Evolutionary conservation across 2,888 invertebrate species (phyloP).

Genomic region (Gortyna flavago): DNA sequence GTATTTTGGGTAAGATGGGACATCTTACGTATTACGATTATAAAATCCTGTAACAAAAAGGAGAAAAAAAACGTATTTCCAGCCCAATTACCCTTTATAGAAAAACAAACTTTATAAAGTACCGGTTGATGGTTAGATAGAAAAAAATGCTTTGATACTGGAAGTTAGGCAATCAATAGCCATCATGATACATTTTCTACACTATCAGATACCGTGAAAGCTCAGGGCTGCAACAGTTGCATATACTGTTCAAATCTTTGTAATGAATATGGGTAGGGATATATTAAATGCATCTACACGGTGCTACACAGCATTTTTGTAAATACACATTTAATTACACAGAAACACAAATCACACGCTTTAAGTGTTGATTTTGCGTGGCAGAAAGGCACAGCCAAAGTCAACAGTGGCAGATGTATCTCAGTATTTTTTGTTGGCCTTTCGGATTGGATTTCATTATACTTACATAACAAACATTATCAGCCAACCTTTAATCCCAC

Average conservation of each 20-base stretch:
- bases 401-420: constrained; percentile 30
- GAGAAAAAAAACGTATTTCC: not conserved
- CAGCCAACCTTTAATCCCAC: not conserved
- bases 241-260: not conserved
- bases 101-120: not conserved
- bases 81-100: not conserved
- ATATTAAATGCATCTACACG: not conserved
- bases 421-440: constrained; percentile 26
- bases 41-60: not conserved
- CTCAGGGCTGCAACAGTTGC: not conserved
- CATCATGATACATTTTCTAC: not conserved
- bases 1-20: not conserved
- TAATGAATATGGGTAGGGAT: not conserved
- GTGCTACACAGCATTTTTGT: not conserved
- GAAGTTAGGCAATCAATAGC: not conserved
- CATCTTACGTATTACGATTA: not conserved
- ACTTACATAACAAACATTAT: not conserved
- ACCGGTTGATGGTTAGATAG: not conserved
- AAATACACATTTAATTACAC: constrained; percentile 41
- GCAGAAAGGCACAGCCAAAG: constrained; percentile 1
- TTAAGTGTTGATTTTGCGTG: constrained; percentile 36
- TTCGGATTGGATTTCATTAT: constrained; percentile 22
- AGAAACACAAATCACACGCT: constrained; percentile 37
- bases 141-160: not conserved
- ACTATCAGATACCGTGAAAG: not conserved